Evolutionary conservation across 2,888 invertebrate genomes (phyloP).

Genomic region (Stratiomys singularior): DNA sequence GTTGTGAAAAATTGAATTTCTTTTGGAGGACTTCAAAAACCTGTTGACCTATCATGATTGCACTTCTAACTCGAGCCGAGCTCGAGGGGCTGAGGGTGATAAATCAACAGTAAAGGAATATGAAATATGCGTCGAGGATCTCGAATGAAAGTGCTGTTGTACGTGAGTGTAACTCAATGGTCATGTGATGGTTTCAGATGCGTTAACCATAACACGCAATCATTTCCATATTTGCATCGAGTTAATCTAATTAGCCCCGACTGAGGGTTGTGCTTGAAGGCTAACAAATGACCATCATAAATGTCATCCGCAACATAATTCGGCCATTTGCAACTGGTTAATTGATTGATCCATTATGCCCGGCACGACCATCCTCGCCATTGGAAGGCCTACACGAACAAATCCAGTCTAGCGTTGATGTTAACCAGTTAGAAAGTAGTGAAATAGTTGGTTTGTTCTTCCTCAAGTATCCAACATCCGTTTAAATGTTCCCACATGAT

Average conservation of each 20-base stretch:
- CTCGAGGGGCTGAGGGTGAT: too few species aligned
- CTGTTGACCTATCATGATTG: neutral
- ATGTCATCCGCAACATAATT: conserved; percentile 40
- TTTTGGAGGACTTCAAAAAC: neutral
- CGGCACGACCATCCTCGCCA: conserved; percentile 24
- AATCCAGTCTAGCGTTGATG: conserved; percentile 14
- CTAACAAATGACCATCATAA: conserved; percentile 45
- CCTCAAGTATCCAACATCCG: conserved; percentile 42
- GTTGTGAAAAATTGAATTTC: neutral
- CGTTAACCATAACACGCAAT: neutral
- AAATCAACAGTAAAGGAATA: too few species aligned
- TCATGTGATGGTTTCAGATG: too few species aligned
- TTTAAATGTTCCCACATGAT: conserved; percentile 38
- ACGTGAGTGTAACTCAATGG: too few species aligned
- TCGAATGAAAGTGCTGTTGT: too few species aligned
- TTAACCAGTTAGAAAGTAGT: conserved; percentile 34
- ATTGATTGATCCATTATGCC: conserved; percentile 43
- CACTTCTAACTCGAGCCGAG: too few species aligned
- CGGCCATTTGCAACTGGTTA: conserved; percentile 45
- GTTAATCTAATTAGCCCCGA: conserved; percentile 28
- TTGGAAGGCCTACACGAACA: neutral
- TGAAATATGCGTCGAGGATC: too few species aligned
- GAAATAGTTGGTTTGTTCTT: neutral
- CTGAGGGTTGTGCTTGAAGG: conserved; percentile 32
- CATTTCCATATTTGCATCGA: conserved; percentile 14